These are phyloP conservation scores for Cydia strobilella DNA, from an alignment of 1,140 invertebrate species.

Conservation along the genomic window DNA sequence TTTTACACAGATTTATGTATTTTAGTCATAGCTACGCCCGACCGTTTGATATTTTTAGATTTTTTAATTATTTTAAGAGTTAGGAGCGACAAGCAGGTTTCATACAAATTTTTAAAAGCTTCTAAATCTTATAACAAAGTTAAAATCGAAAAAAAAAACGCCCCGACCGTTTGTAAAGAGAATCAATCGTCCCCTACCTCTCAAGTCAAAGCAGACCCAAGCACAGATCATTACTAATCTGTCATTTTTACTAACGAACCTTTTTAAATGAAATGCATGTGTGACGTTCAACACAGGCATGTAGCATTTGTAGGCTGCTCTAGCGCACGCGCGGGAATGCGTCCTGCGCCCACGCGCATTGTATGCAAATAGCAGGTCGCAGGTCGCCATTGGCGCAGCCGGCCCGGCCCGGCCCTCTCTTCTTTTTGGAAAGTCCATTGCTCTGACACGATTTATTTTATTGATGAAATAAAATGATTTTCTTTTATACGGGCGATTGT, in stretches of 20 bases:
- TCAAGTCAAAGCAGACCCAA: background rate
- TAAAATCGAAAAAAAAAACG: too few species aligned
- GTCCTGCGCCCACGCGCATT: constrained; percentile 67
- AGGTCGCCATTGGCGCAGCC: constrained; percentile 60
- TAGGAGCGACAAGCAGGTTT: too few species aligned
- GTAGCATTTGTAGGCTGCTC: constrained; percentile 15
- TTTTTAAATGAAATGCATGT: constrained; percentile 4
- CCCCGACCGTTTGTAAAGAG: too few species aligned
- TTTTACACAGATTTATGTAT: too few species aligned
- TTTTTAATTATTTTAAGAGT: too few species aligned
- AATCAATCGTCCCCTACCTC: too few species aligned
- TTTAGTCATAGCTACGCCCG: too few species aligned
- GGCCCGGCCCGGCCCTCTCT: constrained; percentile 46
- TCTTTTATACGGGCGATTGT: constrained; percentile 28
- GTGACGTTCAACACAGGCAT: constrained; percentile 20
- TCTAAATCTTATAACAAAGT: too few species aligned
- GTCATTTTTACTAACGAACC: constrained; percentile 4
- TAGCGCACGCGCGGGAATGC: constrained; percentile 32
- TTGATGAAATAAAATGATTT: constrained; percentile 6
- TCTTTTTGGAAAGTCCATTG: constrained; percentile 47
- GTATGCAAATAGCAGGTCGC: constrained; percentile 77
- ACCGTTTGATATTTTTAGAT: too few species aligned
- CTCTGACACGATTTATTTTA: constrained; percentile 37
- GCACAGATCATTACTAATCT: background rate
- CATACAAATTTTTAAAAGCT: too few species aligned